Evolutionary conservation across 2,113 vertebrate genomes (phyloP).

Genomic region (Globicephala melas): DNA sequence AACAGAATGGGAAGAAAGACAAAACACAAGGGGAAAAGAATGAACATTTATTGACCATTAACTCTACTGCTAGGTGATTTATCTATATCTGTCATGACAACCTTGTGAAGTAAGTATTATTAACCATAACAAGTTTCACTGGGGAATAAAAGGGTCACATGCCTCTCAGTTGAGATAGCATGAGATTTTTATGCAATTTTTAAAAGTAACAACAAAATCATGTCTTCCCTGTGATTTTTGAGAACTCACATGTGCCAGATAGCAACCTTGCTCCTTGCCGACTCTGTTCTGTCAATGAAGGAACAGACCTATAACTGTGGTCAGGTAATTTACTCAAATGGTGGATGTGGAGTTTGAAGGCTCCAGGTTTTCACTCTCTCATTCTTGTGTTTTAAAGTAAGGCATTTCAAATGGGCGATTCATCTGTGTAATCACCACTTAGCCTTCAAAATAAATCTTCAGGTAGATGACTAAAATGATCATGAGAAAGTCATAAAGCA

Average conservation of each 20-base stretch:
- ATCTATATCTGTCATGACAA: neutral
- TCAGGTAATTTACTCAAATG: neutral
- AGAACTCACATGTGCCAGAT: neutral
- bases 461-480: constrained; percentile 36
- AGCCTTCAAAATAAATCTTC: constrained; percentile 46
- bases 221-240: neutral
- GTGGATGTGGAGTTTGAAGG: neutral
- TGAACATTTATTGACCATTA: neutral
- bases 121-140: neutral
- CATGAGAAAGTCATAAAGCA: constrained; percentile 29
- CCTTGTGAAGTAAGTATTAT: neutral
- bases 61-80: neutral
- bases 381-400: constrained; percentile 46
- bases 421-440: constrained; percentile 42
- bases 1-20: neutral
- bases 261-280: neutral
- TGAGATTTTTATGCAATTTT: constrained; percentile 7
- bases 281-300: neutral
- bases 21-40: neutral
- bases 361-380: neutral
- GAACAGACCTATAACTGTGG: neutral
- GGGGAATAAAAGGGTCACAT: neutral
- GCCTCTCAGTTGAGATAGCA: neutral
- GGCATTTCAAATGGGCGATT: neutral
- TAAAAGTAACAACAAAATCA: neutral